Evolutionary conservation across 23 tunicate genomes (phyloP).

Genomic region (Trididemnum nubilum): DNA sequence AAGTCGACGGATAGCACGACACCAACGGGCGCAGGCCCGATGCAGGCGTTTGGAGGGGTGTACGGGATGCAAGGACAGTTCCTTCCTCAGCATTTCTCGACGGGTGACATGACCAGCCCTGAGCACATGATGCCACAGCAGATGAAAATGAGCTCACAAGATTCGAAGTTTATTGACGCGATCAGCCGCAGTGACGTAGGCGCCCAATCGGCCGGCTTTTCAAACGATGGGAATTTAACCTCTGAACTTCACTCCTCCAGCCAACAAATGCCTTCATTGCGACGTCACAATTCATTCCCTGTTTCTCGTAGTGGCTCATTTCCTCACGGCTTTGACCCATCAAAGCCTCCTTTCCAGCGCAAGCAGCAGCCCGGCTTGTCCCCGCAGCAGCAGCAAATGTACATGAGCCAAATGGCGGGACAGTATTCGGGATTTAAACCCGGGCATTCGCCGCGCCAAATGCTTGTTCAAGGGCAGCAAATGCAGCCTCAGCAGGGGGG

Average conservation of each 20-base stretch:
- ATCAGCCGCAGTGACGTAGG: slow-evolving; percentile 90
- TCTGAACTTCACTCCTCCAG: slow-evolving; percentile 24
- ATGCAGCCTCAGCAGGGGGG: slow-evolving; percentile 23
- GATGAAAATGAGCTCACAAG: slow-evolving; percentile 18
- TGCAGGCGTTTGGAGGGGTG: slow-evolving; percentile 30
- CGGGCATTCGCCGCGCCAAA: slow-evolving; percentile 20
- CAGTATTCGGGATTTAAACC: background rate
- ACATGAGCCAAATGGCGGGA: slow-evolving; percentile 41
- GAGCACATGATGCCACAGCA: slow-evolving; percentile 18
- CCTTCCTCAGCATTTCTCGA: background rate
- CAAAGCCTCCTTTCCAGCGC: slow-evolving; percentile 21
- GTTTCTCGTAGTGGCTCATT: slow-evolving; percentile 5
- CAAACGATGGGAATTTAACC: background rate
- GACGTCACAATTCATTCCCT: slow-evolving; percentile 24
- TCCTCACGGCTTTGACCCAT: slow-evolving; percentile 48
- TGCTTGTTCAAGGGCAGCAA: slow-evolving; percentile 51
- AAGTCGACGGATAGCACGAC: slow-evolving; percentile 34
- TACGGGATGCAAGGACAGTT: slow-evolving; percentile 32
- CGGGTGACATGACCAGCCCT: background rate
- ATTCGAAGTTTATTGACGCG: slow-evolving; percentile 70
- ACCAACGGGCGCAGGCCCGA: slow-evolving; percentile 26
- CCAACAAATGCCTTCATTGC: slow-evolving; percentile 39
- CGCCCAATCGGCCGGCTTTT: slow-evolving; percentile 27
- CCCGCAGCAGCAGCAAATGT: slow-evolving; percentile 42
- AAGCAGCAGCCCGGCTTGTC: background rate